Conservation (phyloP, 2,797 vertebrate species). For the Pipistrellus kuhlii region DNA sequence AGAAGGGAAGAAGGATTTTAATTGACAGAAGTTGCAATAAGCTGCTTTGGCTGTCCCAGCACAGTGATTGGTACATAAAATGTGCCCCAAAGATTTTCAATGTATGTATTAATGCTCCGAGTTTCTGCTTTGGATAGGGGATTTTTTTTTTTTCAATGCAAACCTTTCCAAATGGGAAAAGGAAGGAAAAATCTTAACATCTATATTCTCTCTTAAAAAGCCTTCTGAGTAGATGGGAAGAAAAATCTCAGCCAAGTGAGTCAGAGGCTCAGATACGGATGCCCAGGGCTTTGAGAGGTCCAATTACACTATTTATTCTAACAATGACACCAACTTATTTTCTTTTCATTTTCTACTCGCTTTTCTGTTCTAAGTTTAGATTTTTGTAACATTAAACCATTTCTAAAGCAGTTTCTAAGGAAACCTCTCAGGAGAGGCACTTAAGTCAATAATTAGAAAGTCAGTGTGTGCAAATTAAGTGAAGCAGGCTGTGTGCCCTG, state of each 20-base stretch:
- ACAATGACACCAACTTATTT: constrained; percentile 63
- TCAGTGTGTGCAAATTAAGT: constrained; percentile 56
- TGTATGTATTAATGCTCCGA: not conserved
- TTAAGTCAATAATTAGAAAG: constrained; percentile 72
- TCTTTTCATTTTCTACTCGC: constrained; percentile 57
- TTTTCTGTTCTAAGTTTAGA: constrained; percentile 69
- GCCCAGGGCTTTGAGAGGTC: not conserved
- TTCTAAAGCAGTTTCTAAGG: constrained; percentile 73
- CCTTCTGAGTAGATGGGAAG: not conserved
- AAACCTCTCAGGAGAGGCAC: constrained; percentile 48
- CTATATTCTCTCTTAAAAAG: constrained; percentile 44
- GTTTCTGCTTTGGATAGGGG: not conserved
- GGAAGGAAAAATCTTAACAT: not conserved
- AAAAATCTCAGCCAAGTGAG: not conserved
- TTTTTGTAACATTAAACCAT: constrained; percentile 50
- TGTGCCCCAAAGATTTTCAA: not conserved
- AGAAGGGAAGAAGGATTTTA: constrained; percentile 3
- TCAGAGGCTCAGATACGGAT: not conserved
- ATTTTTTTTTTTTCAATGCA: not conserved
- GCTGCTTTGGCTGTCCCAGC: not conserved
- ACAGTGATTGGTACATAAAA: not conserved
- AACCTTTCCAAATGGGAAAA: constrained; percentile 62
- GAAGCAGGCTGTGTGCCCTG: constrained; percentile 30
- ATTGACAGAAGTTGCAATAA: not conserved
- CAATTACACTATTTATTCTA: constrained; percentile 57